Percentiles rank a stretch among this genome's conserved stretches.
These are phyloP conservation scores for Dysdera silvatica DNA, from an alignment of 1,140 invertebrate species.

Conservation along the genomic window DNA sequence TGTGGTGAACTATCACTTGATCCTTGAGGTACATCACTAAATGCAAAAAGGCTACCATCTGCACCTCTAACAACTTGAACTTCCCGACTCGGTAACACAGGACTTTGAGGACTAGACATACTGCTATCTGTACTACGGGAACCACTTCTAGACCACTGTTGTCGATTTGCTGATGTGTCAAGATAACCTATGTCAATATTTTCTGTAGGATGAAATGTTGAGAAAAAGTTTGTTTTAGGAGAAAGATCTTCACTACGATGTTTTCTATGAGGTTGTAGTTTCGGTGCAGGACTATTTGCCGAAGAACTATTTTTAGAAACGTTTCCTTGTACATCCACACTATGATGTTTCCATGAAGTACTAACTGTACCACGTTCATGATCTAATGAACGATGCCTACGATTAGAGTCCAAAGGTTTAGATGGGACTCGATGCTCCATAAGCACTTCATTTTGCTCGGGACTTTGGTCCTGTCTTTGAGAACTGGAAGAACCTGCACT, in stretches of 20 bases:
- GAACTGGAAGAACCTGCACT: conserved; percentile 14
- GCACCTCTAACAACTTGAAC: conserved; percentile 25
- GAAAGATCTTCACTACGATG: conserved; percentile 24
- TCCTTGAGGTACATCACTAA: conserved; percentile 22
- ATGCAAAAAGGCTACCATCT: conserved; percentile 25
- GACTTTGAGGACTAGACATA: conserved; percentile 29
- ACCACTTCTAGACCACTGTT: conserved; percentile 20
- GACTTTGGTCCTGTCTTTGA: conserved; percentile 21
- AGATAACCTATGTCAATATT: neutral
- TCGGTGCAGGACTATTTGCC: neutral
- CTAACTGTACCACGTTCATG: conserved; percentile 12
- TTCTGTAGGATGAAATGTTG: conserved; percentile 5
- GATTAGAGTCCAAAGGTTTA: conserved; percentile 2
- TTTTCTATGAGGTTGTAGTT: conserved; percentile 22
- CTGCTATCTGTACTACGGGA: conserved; percentile 20
- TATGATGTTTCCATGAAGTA: conserved; percentile 24
- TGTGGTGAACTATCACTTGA: conserved; percentile 28
- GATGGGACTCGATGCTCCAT: conserved; percentile 4
- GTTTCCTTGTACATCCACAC: conserved; percentile 15
- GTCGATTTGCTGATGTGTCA: conserved; percentile 9
- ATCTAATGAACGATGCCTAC: conserved; percentile 16
- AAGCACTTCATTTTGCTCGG: conserved; percentile 18
- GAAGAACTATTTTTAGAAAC: neutral
- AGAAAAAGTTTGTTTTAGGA: conserved; percentile 10
- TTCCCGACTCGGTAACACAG: conserved; percentile 22